phyloP scores from a whole-genome alignment of 2,113 vertebrate species.

The Macquaria ambigua region DNA sequence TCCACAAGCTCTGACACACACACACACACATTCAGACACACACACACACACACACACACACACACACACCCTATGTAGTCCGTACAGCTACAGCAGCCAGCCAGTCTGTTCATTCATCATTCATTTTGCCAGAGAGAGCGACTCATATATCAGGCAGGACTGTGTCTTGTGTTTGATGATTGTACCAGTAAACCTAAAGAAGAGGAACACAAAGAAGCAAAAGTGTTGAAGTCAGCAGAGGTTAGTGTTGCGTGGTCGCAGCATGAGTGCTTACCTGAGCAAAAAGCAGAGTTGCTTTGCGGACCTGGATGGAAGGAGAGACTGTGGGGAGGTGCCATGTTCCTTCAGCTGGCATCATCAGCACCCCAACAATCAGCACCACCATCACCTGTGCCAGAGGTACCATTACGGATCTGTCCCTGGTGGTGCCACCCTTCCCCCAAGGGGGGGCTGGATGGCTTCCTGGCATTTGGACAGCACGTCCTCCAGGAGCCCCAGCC shows the following conservation, averaged over 20 bases:
- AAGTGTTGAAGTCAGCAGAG: conserved; percentile 32
- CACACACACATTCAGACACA: conserved; percentile 29
- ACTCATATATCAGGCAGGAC: conserved; percentile 54
- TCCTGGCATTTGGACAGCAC: conserved; percentile 81
- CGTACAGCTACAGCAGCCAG: conserved; percentile 52
- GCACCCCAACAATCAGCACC: conserved; percentile 47
- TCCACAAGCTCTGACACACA: conserved; percentile 50
- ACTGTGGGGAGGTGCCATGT: conserved; percentile 74
- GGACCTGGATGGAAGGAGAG: conserved; percentile 79
- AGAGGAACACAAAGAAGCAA: conserved; percentile 33
- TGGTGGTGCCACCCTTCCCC: conserved; percentile 61
- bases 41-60: conserved; percentile 14
- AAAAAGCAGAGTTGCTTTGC: conserved; percentile 86
- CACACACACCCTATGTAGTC: conserved; percentile 6
- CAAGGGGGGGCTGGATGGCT: conserved; percentile 74
- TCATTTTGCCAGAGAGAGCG: conserved; percentile 41
- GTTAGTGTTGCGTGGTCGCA: conserved; percentile 22
- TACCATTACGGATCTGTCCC: conserved; percentile 64
- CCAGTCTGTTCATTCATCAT: conserved; percentile 54
- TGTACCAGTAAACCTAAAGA: conserved; percentile 30
- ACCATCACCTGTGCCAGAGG: conserved; percentile 63
- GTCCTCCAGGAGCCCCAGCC: conserved; percentile 84
- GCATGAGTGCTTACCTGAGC: conserved; percentile 88
- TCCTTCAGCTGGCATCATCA: conserved; percentile 81
- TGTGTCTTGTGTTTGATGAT: conserved; percentile 43